A percentile compares a stretch with the other conserved stretches of the same genome.
These are phyloP conservation scores for Notolepis coatsorum DNA, from an alignment of 2,797 vertebrate species.

Conservation along the genomic window DNA sequence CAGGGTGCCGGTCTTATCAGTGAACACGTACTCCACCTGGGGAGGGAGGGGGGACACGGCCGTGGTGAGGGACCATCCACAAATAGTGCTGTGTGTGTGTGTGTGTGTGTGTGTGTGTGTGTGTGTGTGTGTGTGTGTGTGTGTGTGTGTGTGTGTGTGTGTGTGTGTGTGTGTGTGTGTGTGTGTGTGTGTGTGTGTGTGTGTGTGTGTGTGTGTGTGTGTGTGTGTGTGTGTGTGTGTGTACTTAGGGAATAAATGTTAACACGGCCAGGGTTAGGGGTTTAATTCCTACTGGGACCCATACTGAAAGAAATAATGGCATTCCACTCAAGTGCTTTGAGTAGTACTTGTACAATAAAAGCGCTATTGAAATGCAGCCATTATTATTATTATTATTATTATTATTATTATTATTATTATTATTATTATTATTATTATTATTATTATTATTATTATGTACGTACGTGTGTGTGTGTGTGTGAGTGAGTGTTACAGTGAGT, in stretches of 20 bases:
- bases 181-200: background rate
- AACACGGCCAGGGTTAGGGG: too few species aligned
- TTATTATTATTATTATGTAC: too few species aligned
- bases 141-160: background rate
- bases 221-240: background rate
- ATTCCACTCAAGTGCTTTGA: too few species aligned
- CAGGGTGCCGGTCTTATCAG: slow-evolving; percentile 97
- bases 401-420: too few species aligned
- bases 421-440: too few species aligned
- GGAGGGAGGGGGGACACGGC: background rate
- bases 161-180: background rate
- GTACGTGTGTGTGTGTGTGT: background rate
- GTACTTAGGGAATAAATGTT: too few species aligned
- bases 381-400: too few species aligned
- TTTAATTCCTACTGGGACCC: too few species aligned
- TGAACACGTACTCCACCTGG: slow-evolving; percentile 98
- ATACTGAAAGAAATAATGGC: too few species aligned
- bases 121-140: background rate
- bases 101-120: background rate
- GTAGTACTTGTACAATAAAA: too few species aligned
- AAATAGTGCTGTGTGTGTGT: background rate
- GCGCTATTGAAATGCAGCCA: too few species aligned
- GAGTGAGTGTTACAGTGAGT: background rate
- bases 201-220: background rate
- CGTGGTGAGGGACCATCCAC: background rate